A percentile compares a stretch with the other conserved stretches of the same genome.
Conservation (phyloP, 2,113 vertebrate species). For the Poeciliopsis occidentalis region DNA sequence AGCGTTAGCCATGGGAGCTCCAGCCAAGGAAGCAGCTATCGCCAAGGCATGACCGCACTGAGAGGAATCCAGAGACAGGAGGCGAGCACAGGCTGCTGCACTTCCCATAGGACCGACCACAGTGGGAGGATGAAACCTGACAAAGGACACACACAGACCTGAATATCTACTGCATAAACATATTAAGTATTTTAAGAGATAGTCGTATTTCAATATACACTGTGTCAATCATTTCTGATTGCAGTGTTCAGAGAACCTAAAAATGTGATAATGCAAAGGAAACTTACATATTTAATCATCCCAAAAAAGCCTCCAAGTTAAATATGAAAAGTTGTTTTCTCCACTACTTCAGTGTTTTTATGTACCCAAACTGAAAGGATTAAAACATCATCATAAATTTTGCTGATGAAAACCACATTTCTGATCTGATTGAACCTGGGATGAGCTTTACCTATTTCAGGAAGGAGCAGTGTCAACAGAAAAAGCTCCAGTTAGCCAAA, state of each 20-base stretch:
- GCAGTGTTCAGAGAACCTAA: not conserved
- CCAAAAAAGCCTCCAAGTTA: not conserved
- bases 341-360: not conserved
- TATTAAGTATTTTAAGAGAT: not conserved
- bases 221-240: not conserved
- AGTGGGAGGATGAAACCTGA: constrained; percentile 89
- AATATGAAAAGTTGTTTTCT: not conserved
- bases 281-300: not conserved
- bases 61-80: constrained; percentile 77
- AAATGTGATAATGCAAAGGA: not conserved
- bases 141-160: constrained; percentile 6
- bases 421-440: not conserved
- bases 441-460: not conserved
- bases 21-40: constrained; percentile 86
- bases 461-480: not conserved
- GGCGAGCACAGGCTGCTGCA: constrained; percentile 84
- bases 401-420: not conserved
- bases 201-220: not conserved
- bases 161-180: not conserved
- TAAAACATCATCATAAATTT: not conserved
- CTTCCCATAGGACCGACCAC: constrained; percentile 90
- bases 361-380: not conserved
- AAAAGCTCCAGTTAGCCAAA: not conserved
- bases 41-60: constrained; percentile 85
- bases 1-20: constrained; percentile 91